These are phyloP conservation scores for Pseudopleuronectes americanus DNA, from an alignment of 2,797 vertebrate genomes.

Conservation along the genomic window DNA sequence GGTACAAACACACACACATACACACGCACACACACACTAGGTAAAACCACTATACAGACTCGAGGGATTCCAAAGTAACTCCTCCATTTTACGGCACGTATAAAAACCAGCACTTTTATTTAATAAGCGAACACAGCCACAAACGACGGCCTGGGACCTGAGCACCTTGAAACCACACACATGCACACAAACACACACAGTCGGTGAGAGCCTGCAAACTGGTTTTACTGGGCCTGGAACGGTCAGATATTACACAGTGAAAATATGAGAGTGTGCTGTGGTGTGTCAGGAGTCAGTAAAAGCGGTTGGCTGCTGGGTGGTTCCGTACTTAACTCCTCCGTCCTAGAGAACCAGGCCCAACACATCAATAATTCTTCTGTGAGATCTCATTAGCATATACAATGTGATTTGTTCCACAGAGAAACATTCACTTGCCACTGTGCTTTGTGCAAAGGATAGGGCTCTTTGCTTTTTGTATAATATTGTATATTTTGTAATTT, in stretches of 20 bases:
- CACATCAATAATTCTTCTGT: neutral
- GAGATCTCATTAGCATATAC: slow-evolving; percentile 5
- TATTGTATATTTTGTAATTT: too few species aligned
- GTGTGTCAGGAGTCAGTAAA: slow-evolving; percentile 76
- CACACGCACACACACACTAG: slow-evolving; percentile 30
- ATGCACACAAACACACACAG: slow-evolving; percentile 41
- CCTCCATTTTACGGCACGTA: slow-evolving; percentile 76
- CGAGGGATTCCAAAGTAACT: slow-evolving; percentile 71
- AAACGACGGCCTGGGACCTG: slow-evolving; percentile 75
- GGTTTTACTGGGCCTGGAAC: slow-evolving; percentile 76
- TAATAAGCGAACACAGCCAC: slow-evolving; percentile 80
- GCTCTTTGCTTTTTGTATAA: neutral
- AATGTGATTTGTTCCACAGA: neutral
- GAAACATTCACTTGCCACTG: neutral
- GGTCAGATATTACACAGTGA: slow-evolving; percentile 79
- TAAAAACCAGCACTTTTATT: slow-evolving; percentile 81
- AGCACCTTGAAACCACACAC: slow-evolving; percentile 74
- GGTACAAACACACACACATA: slow-evolving; percentile 77
- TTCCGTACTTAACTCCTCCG: slow-evolving; percentile 32
- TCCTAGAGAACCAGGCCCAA: slow-evolving; percentile 22
- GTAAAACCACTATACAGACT: slow-evolving; percentile 61
- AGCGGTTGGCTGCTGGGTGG: slow-evolving; percentile 50
- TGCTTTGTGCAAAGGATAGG: neutral
- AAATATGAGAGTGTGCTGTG: slow-evolving; percentile 74
- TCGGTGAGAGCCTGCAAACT: slow-evolving; percentile 65